Conservation (phyloP, 2,888 invertebrate genomes). For the Aelia acuminata region DNA sequence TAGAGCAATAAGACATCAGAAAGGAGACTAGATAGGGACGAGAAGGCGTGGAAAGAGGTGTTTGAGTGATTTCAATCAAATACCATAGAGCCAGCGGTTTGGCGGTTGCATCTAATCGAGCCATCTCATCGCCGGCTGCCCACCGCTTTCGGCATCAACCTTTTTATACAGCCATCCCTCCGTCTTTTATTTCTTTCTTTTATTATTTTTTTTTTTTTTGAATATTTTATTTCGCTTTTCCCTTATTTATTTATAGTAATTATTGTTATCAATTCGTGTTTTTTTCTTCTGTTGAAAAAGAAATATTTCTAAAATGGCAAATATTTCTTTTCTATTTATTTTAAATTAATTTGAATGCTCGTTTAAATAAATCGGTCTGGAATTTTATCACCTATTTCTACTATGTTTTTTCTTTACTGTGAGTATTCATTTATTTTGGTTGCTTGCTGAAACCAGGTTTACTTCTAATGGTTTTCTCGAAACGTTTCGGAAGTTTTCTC, state of each 20-base stretch:
- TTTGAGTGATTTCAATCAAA: conserved; percentile 51
- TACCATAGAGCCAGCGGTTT: conserved; percentile 30
- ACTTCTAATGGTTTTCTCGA: too few relatives aligned
- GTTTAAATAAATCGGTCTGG: neutral
- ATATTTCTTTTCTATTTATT: neutral
- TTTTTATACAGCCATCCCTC: conserved; percentile 28
- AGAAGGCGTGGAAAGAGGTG: conserved; percentile 47
- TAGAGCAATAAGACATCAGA: conserved; percentile 45
- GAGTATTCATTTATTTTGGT: too few relatives aligned
- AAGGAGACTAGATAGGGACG: neutral
- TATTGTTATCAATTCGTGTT: neutral
- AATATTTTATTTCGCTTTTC: conserved; percentile 20
- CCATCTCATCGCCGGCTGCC: conserved; percentile 26
- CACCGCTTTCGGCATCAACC: conserved; percentile 21
- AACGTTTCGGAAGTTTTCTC: too few relatives aligned
- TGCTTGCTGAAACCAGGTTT: neutral
- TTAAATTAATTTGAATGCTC: neutral
- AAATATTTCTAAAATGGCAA: neutral
- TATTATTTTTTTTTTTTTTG: neutral
- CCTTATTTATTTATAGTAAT: conserved; percentile 6
- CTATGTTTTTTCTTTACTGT: too few relatives aligned
- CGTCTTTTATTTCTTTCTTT: neutral
- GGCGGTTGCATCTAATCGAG: conserved; percentile 10
- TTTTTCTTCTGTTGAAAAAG: neutral
- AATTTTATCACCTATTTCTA: neutral